phyloP scores from a whole-genome alignment of 2,888 invertebrate species.

The Nebria salina region DNA sequence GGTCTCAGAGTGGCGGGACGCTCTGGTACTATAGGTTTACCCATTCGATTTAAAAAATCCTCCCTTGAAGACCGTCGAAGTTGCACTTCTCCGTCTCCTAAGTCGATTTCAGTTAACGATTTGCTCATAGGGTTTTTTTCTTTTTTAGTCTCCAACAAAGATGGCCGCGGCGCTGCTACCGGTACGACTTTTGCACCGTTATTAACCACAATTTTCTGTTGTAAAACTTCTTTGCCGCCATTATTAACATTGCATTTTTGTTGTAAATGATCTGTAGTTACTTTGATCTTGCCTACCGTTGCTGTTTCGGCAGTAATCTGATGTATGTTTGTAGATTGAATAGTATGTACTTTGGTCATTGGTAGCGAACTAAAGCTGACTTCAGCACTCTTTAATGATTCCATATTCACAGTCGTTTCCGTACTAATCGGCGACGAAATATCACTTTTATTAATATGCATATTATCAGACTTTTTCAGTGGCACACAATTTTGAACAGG shows the following conservation, averaged over 20 bases:
- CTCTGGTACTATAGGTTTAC: conserved; percentile 85
- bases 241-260: conserved; percentile 58
- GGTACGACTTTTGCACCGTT: conserved; percentile 62
- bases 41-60: conserved; percentile 60
- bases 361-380: conserved; percentile 45
- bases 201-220: conserved; percentile 55
- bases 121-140: conserved; percentile 53
- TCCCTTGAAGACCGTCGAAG: conserved; percentile 62
- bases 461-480: conserved; percentile 54
- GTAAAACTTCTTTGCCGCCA: conserved; percentile 49
- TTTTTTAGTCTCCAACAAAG: conserved; percentile 53
- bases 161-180: conserved; percentile 67
- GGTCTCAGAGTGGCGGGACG: conserved; percentile 74
- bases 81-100: conserved; percentile 62
- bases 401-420: conserved; percentile 33
- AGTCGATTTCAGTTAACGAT: conserved; percentile 52
- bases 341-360: conserved; percentile 48
- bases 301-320: conserved; percentile 63
- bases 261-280: conserved; percentile 61
- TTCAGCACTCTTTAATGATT: conserved; percentile 24
- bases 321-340: conserved; percentile 55
- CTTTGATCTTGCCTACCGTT: conserved; percentile 63
- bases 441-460: conserved; percentile 58
- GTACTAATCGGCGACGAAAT: conserved; percentile 39
- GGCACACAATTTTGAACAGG: background rate